Conservation (phyloP, 2,888 invertebrate species). For the Drosophila dives region DNA sequence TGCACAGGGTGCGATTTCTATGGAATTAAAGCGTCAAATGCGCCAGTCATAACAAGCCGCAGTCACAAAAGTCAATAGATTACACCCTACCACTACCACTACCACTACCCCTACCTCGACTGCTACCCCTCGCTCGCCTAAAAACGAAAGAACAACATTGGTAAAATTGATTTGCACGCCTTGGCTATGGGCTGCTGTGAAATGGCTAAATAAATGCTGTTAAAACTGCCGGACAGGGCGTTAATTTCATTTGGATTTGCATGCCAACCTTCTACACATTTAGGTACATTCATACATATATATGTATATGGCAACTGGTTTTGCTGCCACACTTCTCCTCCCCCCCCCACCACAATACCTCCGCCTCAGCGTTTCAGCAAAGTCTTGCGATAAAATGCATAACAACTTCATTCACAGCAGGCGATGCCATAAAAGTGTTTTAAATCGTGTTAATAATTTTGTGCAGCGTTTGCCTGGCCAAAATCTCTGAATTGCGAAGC, state of each 20-base stretch:
- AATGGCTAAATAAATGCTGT: constrained; percentile 72
- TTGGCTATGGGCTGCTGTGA: constrained; percentile 41
- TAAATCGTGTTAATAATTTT: constrained; percentile 85
- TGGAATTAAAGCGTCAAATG: constrained; percentile 76
- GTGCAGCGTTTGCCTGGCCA: constrained; percentile 75
- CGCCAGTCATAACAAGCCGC: constrained; percentile 72
- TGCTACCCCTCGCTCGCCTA: not conserved
- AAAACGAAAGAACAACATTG: constrained; percentile 35
- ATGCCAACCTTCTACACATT: constrained; percentile 31
- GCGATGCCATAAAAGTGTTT: constrained; percentile 84
- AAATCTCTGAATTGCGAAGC: constrained; percentile 73
- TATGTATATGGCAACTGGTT: constrained; percentile 50
- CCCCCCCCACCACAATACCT: not conserved
- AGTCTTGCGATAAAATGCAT: constrained; percentile 80
- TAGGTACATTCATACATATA: not conserved
- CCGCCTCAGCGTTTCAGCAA: constrained; percentile 61
- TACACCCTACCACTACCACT: not conserved
- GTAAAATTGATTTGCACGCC: constrained; percentile 72
- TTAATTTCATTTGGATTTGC: constrained; percentile 76
- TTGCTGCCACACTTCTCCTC: not conserved
- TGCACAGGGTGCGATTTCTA: constrained; percentile 63
- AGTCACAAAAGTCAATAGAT: constrained; percentile 54
- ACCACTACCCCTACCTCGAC: not conserved
- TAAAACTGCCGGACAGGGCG: constrained; percentile 74
- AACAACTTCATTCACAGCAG: constrained; percentile 84